Evolutionary conservation across 2,113 vertebrate genomes (phyloP).

Genomic region (Xiphophorus hellerii): DNA sequence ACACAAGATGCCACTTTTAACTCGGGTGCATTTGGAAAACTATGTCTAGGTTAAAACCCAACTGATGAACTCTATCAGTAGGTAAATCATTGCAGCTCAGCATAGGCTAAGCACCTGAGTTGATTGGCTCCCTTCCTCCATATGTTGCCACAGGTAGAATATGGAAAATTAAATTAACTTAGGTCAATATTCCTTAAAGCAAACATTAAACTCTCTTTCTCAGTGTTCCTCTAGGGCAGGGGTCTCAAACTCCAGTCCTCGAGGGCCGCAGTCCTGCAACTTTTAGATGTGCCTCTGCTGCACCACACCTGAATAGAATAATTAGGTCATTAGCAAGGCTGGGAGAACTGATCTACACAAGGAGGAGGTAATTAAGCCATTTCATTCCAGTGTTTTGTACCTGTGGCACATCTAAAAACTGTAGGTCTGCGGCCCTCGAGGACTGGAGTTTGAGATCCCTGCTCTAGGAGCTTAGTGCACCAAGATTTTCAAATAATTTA

Average conservation of each 20-base stretch:
- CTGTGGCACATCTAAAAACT: too few relatives aligned
- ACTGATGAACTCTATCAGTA: accelerated
- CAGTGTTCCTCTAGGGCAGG: not conserved
- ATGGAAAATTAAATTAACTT: not conserved
- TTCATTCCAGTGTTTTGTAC: too few relatives aligned
- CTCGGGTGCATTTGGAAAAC: not conserved
- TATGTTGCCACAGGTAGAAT: not conserved
- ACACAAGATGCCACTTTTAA: constrained; percentile 10
- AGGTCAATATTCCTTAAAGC: too few relatives aligned
- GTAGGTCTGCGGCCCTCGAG: too few relatives aligned
- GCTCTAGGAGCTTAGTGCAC: not conserved
- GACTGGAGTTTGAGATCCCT: too few relatives aligned
- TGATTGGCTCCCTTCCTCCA: not conserved
- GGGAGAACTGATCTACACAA: too few relatives aligned
- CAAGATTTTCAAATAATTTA: not conserved
- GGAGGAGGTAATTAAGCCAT: too few relatives aligned
- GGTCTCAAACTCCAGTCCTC: too few relatives aligned
- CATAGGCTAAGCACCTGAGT: constrained; percentile 7
- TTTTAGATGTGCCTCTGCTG: too few relatives aligned
- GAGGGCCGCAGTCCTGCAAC: too few relatives aligned
- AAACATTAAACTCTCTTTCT: not conserved
- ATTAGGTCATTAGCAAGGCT: too few relatives aligned
- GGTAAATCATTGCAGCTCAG: not conserved
- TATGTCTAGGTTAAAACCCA: not conserved
- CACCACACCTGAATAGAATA: too few relatives aligned